A percentile compares a stretch with the other conserved stretches of the same genome.
Conservation (phyloP, 1,140 invertebrate species). For the Amyelois transitella region DNA sequence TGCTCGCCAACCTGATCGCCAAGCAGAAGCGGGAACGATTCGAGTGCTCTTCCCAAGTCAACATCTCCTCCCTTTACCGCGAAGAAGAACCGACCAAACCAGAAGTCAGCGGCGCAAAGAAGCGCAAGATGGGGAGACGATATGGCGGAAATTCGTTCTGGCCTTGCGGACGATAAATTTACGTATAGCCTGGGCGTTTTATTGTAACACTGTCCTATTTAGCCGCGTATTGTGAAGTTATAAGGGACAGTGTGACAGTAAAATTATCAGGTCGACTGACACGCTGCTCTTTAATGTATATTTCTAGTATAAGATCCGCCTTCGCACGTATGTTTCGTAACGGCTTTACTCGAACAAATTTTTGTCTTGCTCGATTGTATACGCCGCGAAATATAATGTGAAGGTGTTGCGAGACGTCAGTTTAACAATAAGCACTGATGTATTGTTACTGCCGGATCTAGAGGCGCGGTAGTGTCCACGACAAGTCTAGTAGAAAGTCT, state of each 20-base stretch:
- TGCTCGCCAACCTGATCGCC: slow-evolving; percentile 48
- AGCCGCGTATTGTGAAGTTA: neutral
- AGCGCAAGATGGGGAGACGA: slow-evolving; percentile 55
- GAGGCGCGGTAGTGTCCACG: no score
- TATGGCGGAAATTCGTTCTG: slow-evolving; percentile 59
- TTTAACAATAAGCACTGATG: slow-evolving; percentile 1
- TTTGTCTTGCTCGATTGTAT: neutral
- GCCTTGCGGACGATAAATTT: slow-evolving; percentile 55
- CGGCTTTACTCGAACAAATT: neutral
- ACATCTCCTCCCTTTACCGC: slow-evolving; percentile 27
- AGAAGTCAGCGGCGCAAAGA: slow-evolving; percentile 50
- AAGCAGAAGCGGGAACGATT: slow-evolving; percentile 30
- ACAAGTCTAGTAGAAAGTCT: no score
- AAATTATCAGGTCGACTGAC: neutral
- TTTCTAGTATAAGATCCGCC: neutral
- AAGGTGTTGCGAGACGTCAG: neutral
- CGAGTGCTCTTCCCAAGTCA: slow-evolving; percentile 29
- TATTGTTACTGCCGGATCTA: no score
- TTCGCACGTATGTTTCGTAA: neutral
- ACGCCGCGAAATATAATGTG: neutral
- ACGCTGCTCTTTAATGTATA: neutral
- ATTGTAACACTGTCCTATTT: neutral
- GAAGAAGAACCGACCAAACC: slow-evolving; percentile 21
- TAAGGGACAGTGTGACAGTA: neutral
- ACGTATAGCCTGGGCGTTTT: neutral